Conservation (phyloP, 2,888 invertebrate species). For the Sarcophaga subvicina region DNA sequence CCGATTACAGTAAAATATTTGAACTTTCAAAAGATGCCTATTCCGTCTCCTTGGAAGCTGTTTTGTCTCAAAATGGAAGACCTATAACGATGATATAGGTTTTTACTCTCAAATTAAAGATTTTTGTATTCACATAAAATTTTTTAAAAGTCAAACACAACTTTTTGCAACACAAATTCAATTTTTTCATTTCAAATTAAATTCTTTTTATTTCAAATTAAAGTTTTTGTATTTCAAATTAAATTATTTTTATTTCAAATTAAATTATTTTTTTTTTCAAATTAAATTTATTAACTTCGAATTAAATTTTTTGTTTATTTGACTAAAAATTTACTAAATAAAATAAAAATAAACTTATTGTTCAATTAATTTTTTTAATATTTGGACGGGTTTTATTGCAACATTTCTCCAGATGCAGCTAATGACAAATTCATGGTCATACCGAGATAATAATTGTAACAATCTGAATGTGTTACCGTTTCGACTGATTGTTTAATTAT, state of each 20-base stretch:
- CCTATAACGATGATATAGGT: background rate
- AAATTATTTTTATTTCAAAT: constrained; percentile 1
- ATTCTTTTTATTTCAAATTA: constrained; percentile 10
- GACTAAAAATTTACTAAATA: background rate
- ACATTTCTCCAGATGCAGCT: constrained; percentile 16
- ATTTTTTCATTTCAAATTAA: constrained; percentile 23
- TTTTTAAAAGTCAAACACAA: background rate
- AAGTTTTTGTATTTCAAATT: background rate
- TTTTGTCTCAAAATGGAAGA: too few species aligned
- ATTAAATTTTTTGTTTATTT: background rate
- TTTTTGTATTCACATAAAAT: background rate
- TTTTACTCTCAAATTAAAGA: background rate
- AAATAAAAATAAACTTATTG: constrained; percentile 1
- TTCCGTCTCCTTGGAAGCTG: too few species aligned
- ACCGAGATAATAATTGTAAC: constrained; percentile 29
- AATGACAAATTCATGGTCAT: constrained; percentile 10
- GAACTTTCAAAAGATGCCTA: too few species aligned
- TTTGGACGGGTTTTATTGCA: constrained; percentile 1
- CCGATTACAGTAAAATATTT: background rate
- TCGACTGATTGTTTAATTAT: constrained; percentile 28
- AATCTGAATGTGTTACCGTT: constrained; percentile 39
- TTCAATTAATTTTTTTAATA: background rate
- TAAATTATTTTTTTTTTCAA: background rate
- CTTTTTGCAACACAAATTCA: background rate
- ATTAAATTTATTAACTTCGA: background rate